Base-by-base conservation (phyloP, 2,113 vertebrate genomes). In the Etia nguti region DNA sequence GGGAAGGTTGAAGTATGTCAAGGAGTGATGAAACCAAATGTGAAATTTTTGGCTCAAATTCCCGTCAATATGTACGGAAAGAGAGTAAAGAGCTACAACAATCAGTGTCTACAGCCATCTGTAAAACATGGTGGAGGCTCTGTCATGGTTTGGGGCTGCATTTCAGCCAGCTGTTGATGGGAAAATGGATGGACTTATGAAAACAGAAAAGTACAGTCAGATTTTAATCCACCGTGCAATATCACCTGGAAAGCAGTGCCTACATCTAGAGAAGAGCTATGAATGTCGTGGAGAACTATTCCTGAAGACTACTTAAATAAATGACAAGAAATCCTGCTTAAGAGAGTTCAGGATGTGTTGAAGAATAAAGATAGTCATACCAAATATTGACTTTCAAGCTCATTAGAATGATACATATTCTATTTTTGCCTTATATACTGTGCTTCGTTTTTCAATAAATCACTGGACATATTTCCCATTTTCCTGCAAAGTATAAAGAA, bases 81-180 rank as follows among this genome's bases (percentile, higher is more conserved):
- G 34, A 41, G 20, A 26, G 12, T 12, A 70, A 15, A 41, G 62
- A 41, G 20, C 11, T 41, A 38, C 34, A 3, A 43, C 41, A 3
- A 0, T 26, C 38, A 46, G 65, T 18, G 22, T 46, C 0, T 73
- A 16, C 41, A 26, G 38, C 5, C n/a, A 0, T 43, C n/a, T 43
- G n/a, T 70, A 43, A 43, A 70, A 70, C 65, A 43, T 1, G 3
- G 22, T 73, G 41, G 41, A 26, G 68, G 22, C 68, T 26, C 38
- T 46, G 68, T 26, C 68, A 73, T 73, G 22, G 68, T 46, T 46
- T 46, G 38, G 68, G 22, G 68, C 68, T 73, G 22, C 68, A 73
- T 46, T 73, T 73, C 65, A 73, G 22, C 68, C 38, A 46, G 65
- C 16, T 15, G 13, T n/a, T 46, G 65, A 26, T 46, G 38, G 22